Evolutionary conservation across 2,888 invertebrate genomes (phyloP).

Genomic region (Drosophila neonasuta): DNA sequence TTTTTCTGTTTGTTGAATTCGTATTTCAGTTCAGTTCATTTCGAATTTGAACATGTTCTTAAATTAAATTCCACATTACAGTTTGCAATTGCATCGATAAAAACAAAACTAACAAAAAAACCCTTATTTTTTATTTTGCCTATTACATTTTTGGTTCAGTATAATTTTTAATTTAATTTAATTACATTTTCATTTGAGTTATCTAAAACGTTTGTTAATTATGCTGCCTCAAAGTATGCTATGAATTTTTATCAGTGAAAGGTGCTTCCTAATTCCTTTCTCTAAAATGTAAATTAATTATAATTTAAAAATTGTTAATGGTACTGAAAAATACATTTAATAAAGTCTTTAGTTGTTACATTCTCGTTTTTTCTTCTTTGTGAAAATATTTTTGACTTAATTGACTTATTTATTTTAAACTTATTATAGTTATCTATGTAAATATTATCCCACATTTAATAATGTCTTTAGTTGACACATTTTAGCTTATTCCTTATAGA

Average conservation of each 20-base stretch:
- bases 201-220: background rate
- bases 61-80: constrained; percentile 13
- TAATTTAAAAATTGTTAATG: no score
- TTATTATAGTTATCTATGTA: no score
- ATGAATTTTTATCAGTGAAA: background rate
- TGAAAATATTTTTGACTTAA: no score
- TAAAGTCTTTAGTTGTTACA: no score
- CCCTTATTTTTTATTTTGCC: background rate
- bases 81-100: background rate
- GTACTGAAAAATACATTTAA: no score
- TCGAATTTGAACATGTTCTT: constrained; percentile 33
- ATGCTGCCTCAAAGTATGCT: background rate
- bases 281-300: no score
- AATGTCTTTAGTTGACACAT: no score
- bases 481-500: no score
- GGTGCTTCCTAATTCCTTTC: background rate
- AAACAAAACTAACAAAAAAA: background rate
- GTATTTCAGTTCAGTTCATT: constrained; percentile 13
- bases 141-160: background rate
- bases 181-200: background rate
- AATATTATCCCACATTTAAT: no score
- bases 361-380: no score
- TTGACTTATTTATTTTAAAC: no score
- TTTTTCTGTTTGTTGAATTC: background rate
- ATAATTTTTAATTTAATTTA: background rate